Base-by-base conservation (phyloP, 2,797 vertebrate species). In the Oreonectes daqikongensis region DNA sequence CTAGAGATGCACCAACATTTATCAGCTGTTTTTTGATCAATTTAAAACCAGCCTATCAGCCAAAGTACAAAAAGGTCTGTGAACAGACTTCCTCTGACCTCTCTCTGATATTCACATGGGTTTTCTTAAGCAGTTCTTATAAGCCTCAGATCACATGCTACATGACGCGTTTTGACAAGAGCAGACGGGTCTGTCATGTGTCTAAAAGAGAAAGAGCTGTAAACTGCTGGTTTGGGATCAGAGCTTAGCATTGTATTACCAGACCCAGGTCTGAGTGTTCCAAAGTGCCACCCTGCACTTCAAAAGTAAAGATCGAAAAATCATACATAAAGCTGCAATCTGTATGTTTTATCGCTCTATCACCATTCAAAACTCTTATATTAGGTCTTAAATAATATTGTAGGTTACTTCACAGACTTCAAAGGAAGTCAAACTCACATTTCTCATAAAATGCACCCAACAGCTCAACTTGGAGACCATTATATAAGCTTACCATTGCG, bases 41-140 rank as follows among this genome's bases (percentile, higher is more conserved):
- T 42, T 42, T 42, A 42, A 42, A 42, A 42, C 8, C 8, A n/a
- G n/a, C n/a, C n/a, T n/a, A 6, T 35, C 35, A 35, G 35, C 10
- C 10, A 35, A 9, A 10, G 9, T 35, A 35, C 8, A 35, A 35
- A 35, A 35, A 35, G 8, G 9, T 35, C 8, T 46, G 24, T n/a
- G 38, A 59, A 32, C 26, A 2, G 52, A 67, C 63, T 66, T 24
- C 64, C 38, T 15, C 26, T 67, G 50, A 75, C 22, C 26, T 3
- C 40, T 57, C n/a, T 59, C 15, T 28, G 2, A 18, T 30, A 59
- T 30, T 30, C 64, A 66, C 38, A 46, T 67, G 73, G 73, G 73
- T 67, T 68, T 24, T 75, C 64, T 59, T 59, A 59, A 75, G 63
- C 52, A 67, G n/a, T n/a, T 68, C 73, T 32, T 17, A 46, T 20